Evolutionary conservation across 2,888 invertebrate genomes (phyloP), one percentile per base, ranked within the genome.

Genomic region (Lutraria lutraria): DNA sequence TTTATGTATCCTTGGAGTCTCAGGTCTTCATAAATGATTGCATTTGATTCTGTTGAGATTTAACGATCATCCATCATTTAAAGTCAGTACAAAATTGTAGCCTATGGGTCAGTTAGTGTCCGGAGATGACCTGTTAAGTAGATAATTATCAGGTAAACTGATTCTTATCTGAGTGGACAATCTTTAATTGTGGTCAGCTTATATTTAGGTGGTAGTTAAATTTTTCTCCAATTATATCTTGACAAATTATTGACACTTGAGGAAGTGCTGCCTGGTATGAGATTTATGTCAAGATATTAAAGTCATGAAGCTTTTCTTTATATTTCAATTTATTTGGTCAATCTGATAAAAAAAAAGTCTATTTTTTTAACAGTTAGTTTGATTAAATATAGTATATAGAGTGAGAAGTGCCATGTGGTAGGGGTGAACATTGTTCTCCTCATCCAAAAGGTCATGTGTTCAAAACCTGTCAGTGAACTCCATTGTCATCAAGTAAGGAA

Each of bases 51-150:
- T 31, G 31, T 34, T 29, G 76, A 31, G 34, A 76, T 76, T 34
- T 29, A 19, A 31, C 31, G 31, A 31, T 76, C 76, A 76, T 76
- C 19, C 76, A 31, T 76, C 76, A 76, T 76, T 76, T 2, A 31
- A 76, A 76, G 76, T 76, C 76, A 31, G 34, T 76, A 8, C 34
- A 16, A 15, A 76, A 31, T 76, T 76, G 16, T 76, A 76, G 34
- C 76, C 76, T 76, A 0, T 31, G 34, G 76, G 76, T 31, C 4
- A 15, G 29, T 76, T 15, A 76, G 68, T 84, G 84, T 54, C 53
- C 84, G 54, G 13, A 85, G 56, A 54, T 80, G 85, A 85, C 85
- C 85, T 80, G 79, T 29, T 54, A 82, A 82, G 82, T 85, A 72
- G 19, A 43, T 80, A 60, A 85, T 85, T 53, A 85, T 60, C 25